Evolutionary conservation across 2,797 vertebrate genomes (phyloP).

Genomic region (Tokudaia muenninki): DNA sequence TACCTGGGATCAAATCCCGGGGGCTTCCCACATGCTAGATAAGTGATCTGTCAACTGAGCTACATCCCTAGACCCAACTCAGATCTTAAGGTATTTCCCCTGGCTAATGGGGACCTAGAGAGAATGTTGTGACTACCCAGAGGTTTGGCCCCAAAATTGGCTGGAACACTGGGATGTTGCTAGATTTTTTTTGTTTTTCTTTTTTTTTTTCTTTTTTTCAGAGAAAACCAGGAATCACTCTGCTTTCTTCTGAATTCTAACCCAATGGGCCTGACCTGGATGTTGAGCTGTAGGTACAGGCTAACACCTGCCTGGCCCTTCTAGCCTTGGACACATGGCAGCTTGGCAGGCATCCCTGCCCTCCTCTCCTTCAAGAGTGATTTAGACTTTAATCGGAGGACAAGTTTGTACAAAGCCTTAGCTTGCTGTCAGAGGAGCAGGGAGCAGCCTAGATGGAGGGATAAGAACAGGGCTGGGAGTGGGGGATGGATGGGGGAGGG

Average conservation of each 20-base stretch:
- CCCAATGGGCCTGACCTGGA: not conserved
- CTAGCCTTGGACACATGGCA: not conserved
- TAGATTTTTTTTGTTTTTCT: not conserved
- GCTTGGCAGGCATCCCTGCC: not conserved
- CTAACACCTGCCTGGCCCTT: not conserved
- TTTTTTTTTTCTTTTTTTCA: not conserved
- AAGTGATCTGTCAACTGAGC: not conserved
- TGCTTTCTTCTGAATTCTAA: not conserved
- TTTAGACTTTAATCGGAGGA: conserved; percentile 69
- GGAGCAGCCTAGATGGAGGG: conserved; percentile 56
- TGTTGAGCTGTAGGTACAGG: not conserved
- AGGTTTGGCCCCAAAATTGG: not conserved
- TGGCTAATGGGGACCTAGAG: not conserved
- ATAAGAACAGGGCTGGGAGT: conserved; percentile 53
- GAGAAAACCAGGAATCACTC: not conserved
- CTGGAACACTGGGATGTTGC: too few species aligned
- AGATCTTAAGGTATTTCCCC: not conserved
- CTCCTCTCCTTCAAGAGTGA: conserved; percentile 9
- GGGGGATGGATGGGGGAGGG: not conserved
- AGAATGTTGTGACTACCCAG: not conserved
- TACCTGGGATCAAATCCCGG: not conserved
- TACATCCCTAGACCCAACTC: not conserved
- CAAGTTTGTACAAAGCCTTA: conserved; percentile 74
- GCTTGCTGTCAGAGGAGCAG: conserved; percentile 56
- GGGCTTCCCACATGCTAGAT: not conserved